Base-by-base conservation (phyloP, 2,797 vertebrate genomes). In the Arrhamphus sclerolepis region DNA sequence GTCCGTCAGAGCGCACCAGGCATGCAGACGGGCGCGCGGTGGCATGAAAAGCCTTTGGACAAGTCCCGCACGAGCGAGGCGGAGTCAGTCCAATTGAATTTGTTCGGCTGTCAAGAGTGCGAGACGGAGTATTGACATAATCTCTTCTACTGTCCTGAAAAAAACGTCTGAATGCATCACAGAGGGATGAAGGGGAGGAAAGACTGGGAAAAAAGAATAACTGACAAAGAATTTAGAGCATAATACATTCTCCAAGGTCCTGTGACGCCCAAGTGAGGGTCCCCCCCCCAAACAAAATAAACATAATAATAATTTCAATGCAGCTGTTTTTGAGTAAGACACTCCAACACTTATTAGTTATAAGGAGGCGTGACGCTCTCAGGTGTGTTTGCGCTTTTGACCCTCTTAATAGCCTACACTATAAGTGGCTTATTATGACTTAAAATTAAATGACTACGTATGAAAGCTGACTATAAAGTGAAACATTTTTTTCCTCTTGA, bases 11-110 rank as follows among this genome's bases (percentile, higher is more conserved):
- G 62, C 77, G 75, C 64, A 58, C 70, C 67, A 43, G 56, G 73
- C 67, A 21, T 22, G 59, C 75, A 77, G 64, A 75, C 73, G 62
- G 64, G 47, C 71, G 46, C 60, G 55, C 70, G 19, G 72, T 64
- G 53, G 69, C 56, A 24, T 63, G 75, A 57, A 50, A 54, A 89
- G 78, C 76, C 78, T 1, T 78, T 78, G 85, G 85, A 86, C 78
- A 82, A 80, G 86, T 88, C 85, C 80, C 77, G 81, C 77, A 60
- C 46, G 72, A 72, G 85, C 83, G 34, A 88, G 89, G 90, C 87
- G 88, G 89, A 90, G 87, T 90, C 87, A 88, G 75, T 85, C 76
- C 80, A 81, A 83, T 77, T 82, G 78, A 77, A 89, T 89, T 80
- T 81, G 72, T 70, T 81, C 64, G 74, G 51, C 69, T 83, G 84